A percentile compares a stretch with the other conserved stretches of the same genome.
Conservation (phyloP, 2,888 invertebrate species). For the Metopia argyrocephala region DNA sequence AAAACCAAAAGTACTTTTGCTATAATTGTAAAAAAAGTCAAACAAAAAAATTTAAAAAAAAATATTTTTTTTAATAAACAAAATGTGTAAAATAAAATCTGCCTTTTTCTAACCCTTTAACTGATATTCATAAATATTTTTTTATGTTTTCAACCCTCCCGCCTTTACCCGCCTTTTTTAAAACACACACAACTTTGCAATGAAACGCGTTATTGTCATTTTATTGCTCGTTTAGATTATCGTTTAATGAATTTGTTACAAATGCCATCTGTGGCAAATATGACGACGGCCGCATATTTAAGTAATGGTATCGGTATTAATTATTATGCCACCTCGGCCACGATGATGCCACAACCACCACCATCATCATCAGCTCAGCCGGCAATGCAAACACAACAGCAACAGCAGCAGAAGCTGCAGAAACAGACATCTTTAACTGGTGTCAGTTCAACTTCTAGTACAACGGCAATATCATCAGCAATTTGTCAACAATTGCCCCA, state of each 20-base stretch:
- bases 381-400: conserved; percentile 58
- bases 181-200: neutral
- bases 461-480: neutral
- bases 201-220: conserved; percentile 2
- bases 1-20: neutral
- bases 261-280: conserved; percentile 68
- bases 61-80: too few species aligned
- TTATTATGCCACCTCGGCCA: conserved; percentile 68
- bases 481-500: conserved; percentile 37
- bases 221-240: conserved; percentile 67
- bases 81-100: too few species aligned
- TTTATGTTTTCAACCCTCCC: neutral
- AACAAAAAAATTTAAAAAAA: neutral
- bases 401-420: conserved; percentile 34
- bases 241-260: conserved; percentile 66
- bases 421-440: neutral
- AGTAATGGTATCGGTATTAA: conserved; percentile 75
- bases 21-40: neutral
- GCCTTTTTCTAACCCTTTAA: neutral
- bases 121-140: neutral
- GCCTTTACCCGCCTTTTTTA: neutral
- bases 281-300: conserved; percentile 73
- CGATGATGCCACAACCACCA: conserved; percentile 30
- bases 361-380: conserved; percentile 51
- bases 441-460: conserved; percentile 11